Percentiles rank a stretch among this genome's conserved stretches.
Conservation (phyloP, 2,113 vertebrate genomes). For the Poeciliopsis occidentalis region DNA sequence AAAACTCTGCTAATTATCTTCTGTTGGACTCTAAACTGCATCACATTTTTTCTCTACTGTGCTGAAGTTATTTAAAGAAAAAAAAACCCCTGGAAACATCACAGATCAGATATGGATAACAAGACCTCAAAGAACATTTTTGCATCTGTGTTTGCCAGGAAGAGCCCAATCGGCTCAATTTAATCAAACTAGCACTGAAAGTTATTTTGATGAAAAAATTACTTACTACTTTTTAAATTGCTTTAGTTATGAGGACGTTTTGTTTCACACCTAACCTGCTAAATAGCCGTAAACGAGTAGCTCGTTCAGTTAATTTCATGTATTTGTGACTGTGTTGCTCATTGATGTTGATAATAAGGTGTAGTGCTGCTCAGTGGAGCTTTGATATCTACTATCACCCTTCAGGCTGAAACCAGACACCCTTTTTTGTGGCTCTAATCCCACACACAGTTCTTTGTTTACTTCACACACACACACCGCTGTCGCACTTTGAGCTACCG, state of each 20-base stretch:
- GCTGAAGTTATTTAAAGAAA: not conserved
- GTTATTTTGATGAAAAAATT: no score
- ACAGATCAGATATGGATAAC: not conserved
- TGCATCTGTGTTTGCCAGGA: no score
- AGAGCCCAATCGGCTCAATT: not conserved
- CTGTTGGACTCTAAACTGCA: not conserved
- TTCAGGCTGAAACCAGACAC: conserved; percentile 70
- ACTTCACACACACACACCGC: not conserved
- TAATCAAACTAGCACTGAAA: no score
- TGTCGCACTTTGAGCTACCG: conserved; percentile 19
- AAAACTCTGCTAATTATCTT: not conserved
- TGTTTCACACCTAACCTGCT: no score
- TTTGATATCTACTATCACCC: conserved; percentile 68
- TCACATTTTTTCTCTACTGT: not conserved
- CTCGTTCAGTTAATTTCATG: conserved; percentile 3
- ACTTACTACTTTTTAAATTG: no score
- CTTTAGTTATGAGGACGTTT: no score
- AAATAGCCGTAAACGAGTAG: not conserved
- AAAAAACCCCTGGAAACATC: no score
- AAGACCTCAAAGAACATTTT: not conserved
- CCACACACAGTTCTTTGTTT: conserved; percentile 32
- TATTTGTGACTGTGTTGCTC: conserved; percentile 27
- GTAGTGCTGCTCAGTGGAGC: conserved; percentile 55
- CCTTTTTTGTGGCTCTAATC: conserved; percentile 60
- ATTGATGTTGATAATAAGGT: conserved; percentile 57